Percentiles rank a stretch among this genome's conserved stretches.
phyloP scores from a whole-genome alignment of 2,797 vertebrate species.

The Macroramphosus scolopax region DNA sequence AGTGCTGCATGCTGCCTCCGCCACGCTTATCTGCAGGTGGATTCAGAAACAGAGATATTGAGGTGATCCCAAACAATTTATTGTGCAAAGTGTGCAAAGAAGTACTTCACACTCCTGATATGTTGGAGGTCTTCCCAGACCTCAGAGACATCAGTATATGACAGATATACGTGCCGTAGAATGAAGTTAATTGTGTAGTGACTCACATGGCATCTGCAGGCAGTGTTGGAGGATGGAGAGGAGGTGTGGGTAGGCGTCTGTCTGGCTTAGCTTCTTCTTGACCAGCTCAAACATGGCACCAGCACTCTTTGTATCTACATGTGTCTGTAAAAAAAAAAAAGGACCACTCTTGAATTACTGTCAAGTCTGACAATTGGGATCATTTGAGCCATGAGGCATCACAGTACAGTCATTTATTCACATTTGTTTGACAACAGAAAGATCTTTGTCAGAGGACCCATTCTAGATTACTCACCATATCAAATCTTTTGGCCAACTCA shows the following conservation, averaged over 20 bases:
- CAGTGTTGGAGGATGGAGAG: constrained; percentile 97
- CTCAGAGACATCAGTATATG: background rate
- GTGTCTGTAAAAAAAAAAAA: constrained; percentile 74
- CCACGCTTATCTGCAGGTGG: constrained; percentile 84
- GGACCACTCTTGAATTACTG: background rate
- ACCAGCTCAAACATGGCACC: constrained; percentile 95
- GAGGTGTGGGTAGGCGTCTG: constrained; percentile 94
- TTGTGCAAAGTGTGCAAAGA: background rate
- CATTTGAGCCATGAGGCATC: background rate
- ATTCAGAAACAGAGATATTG: background rate
- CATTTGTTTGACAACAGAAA: too few species aligned
- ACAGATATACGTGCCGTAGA: too few species aligned
- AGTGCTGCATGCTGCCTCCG: constrained; percentile 88
- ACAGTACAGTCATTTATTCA: background rate
- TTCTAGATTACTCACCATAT: constrained; percentile 78
- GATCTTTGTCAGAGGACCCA: too few species aligned
- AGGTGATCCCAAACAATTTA: background rate
- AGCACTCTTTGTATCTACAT: constrained; percentile 95
- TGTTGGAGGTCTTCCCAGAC: background rate
- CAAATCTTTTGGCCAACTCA: constrained; percentile 92
- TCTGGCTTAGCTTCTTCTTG: constrained; percentile 93
- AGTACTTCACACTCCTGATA: background rate
- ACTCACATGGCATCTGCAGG: constrained; percentile 96
- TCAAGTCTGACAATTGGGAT: background rate
- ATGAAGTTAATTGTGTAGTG: too few species aligned